Conservation (phyloP, 2,113 vertebrate species). For the Octodon degus region DNA sequence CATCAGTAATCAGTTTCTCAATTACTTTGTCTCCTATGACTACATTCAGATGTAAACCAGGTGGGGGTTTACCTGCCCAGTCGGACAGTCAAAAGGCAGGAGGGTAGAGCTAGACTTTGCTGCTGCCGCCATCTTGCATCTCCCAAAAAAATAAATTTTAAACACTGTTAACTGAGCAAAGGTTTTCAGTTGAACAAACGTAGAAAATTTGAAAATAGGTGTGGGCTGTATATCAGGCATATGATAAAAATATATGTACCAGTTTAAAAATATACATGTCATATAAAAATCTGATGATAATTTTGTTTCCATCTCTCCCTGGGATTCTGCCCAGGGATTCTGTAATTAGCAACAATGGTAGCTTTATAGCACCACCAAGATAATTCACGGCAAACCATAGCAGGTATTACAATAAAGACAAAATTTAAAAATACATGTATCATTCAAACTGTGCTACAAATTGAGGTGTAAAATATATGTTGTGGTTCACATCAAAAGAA, state of each 20-base stretch:
- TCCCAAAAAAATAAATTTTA: too few species aligned
- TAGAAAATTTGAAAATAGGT: not conserved
- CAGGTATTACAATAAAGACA: not conserved
- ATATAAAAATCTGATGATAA: slow-evolving; percentile 22
- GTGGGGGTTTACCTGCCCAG: slow-evolving; percentile 97
- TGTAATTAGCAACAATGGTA: slow-evolving; percentile 1
- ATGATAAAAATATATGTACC: slow-evolving; percentile 5
- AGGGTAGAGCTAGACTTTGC: too few species aligned
- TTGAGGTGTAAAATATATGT: not conserved
- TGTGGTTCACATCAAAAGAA: too few species aligned
- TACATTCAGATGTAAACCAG: slow-evolving; percentile 97
- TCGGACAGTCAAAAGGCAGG: too few species aligned
- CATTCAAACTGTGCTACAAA: not conserved
- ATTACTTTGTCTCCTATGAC: slow-evolving; percentile 99
- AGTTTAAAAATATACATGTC: not conserved
- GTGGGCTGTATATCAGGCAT: not conserved
- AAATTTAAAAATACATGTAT: slow-evolving; percentile 5
- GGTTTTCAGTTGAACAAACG: slow-evolving; percentile 25
- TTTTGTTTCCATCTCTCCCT: slow-evolving; percentile 53
- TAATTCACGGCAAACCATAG: slow-evolving; percentile 17
- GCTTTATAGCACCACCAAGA: slow-evolving; percentile 28
- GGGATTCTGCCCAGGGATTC: not conserved
- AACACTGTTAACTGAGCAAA: slow-evolving; percentile 33
- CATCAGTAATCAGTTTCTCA: slow-evolving; percentile 99
- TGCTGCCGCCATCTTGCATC: too few species aligned